Evolutionary conservation across 2,113 vertebrate species (phyloP).

Genomic region (Notothenia coriiceps): DNA sequence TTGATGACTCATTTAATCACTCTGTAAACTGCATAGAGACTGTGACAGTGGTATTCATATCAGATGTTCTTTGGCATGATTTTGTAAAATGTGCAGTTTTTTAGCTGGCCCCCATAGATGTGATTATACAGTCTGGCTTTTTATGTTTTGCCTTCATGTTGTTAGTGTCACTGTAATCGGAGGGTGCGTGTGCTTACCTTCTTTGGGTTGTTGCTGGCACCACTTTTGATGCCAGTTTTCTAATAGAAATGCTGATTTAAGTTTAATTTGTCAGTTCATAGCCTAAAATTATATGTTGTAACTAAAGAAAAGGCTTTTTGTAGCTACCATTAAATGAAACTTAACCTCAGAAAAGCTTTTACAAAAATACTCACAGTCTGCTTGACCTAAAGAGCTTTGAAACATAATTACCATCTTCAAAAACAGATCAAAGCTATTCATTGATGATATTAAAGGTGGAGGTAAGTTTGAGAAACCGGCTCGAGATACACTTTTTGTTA

Average conservation of each 20-base stretch:
- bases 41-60: slow-evolving; percentile 14
- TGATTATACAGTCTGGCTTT: slow-evolving; percentile 8
- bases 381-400: too few relatives aligned
- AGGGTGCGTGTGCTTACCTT: slow-evolving; percentile 10
- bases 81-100: not conserved
- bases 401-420: too few relatives aligned
- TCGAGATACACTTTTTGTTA: too few relatives aligned
- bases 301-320: too few relatives aligned
- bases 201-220: slow-evolving; percentile 15
- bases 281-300: not conserved
- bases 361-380: too few relatives aligned
- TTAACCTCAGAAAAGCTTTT: too few relatives aligned
- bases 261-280: not conserved
- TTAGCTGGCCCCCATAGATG: not conserved
- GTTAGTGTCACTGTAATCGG: slow-evolving; percentile 24
- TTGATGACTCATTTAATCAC: slow-evolving; percentile 50
- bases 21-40: not conserved
- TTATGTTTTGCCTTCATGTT: slow-evolving; percentile 14
- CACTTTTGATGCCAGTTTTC: not conserved
- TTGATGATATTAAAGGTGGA: too few relatives aligned
- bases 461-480: too few relatives aligned
- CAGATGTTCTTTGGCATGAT: not conserved
- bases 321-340: too few relatives aligned
- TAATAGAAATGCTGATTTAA: not conserved
- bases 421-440: too few relatives aligned